phyloP scores from a whole-genome alignment of 1,140 invertebrate species.

The Brachionus rotundiformis region DNA sequence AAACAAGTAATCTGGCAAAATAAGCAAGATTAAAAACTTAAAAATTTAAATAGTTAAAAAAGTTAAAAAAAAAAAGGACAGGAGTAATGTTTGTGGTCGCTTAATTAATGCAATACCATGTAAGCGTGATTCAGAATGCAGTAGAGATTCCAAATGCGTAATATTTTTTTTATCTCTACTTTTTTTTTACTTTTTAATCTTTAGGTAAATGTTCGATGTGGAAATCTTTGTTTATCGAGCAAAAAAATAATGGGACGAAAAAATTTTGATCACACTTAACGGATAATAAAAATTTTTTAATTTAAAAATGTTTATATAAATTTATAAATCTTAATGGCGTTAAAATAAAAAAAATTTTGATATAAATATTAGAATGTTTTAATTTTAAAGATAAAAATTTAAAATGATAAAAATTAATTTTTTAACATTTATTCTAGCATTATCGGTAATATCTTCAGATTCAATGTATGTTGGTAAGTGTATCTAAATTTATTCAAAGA shows the following conservation, averaged over 20 bases:
- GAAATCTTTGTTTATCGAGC: conserved; percentile 16
- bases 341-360: neutral
- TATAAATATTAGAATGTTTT: neutral
- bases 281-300: neutral
- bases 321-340: neutral
- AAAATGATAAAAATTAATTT: neutral
- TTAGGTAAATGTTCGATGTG: conserved; percentile 21
- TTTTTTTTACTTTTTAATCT: neutral
- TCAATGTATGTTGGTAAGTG: neutral
- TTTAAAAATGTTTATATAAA: neutral
- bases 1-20: neutral
- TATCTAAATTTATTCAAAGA: too few relatives aligned
- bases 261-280: neutral
- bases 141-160: neutral
- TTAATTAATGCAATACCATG: neutral
- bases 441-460: neutral
- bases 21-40: neutral
- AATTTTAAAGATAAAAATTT: neutral
- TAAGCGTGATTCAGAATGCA: conserved; percentile 22
- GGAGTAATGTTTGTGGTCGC: neutral
- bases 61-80: neutral
- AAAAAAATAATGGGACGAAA: neutral
- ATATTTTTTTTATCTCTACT: neutral
- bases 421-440: neutral
- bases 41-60: too few relatives aligned